A percentile compares a stretch with the other conserved stretches of the same genome.
phyloP scores from a whole-genome alignment of 2,113 vertebrate genomes.

The Hypomesus transpacificus region DNA sequence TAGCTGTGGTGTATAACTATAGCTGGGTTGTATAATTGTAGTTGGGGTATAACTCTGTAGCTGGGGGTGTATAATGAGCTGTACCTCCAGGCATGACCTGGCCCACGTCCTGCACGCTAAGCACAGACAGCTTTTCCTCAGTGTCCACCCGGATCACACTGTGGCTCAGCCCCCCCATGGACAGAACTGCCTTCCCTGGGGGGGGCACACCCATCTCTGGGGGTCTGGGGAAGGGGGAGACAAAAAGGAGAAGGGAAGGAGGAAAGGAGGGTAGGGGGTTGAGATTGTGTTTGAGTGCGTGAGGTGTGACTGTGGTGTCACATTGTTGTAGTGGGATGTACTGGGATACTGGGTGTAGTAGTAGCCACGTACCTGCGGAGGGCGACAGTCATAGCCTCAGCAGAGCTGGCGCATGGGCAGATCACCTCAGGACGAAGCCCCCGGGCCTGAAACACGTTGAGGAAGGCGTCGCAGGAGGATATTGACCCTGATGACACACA shows the following conservation, averaged over 20 bases:
- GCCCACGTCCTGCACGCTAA: constrained; percentile 93
- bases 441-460: constrained; percentile 92
- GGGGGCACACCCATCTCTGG: constrained; percentile 86
- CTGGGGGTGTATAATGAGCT: neutral
- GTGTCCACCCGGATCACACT: constrained; percentile 91
- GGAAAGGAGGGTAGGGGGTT: too few relatives aligned
- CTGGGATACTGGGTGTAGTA: constrained; percentile 28
- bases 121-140: constrained; percentile 91
- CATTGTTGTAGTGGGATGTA: constrained; percentile 29
- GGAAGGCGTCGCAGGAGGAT: constrained; percentile 95
- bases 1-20: neutral
- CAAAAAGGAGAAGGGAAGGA: neutral
- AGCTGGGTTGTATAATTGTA: neutral
- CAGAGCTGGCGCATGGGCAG: constrained; percentile 90
- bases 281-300: neutral
- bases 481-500: constrained; percentile 82
- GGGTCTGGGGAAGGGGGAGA: constrained; percentile 68
- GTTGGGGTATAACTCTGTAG: too few relatives aligned
- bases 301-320: neutral
- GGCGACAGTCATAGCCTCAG: constrained; percentile 90
- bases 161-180: constrained; percentile 90
- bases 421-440: constrained; percentile 93
- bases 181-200: constrained; percentile 89
- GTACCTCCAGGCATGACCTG: constrained; percentile 94
- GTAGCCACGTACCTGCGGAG: constrained; percentile 81